Evolutionary conservation across 2,797 vertebrate species (phyloP).

Genomic region (Eutrigla gurnardus): DNA sequence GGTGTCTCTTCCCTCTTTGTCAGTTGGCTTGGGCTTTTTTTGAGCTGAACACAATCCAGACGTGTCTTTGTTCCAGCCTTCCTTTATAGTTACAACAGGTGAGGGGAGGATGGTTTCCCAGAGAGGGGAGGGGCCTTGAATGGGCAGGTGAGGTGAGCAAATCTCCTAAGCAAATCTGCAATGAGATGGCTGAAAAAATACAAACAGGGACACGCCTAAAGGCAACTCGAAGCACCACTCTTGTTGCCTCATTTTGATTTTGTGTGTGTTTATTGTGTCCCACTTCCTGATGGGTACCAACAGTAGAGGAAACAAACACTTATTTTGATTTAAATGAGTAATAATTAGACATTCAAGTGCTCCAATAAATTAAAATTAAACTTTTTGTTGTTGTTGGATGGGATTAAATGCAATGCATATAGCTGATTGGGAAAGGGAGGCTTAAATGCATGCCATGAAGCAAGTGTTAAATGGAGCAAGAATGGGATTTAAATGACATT

Average conservation of each 20-base stretch:
- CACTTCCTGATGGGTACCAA: neutral
- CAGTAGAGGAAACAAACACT: neutral
- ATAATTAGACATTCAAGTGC: neutral
- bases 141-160: slow-evolving; percentile 56
- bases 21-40: slow-evolving; percentile 1
- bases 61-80: slow-evolving; percentile 15
- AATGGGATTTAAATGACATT: neutral
- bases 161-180: slow-evolving; percentile 53
- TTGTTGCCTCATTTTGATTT: slow-evolving; percentile 1
- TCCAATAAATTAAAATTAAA: neutral
- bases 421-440: slow-evolving; percentile 37
- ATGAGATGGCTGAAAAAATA: slow-evolving; percentile 27
- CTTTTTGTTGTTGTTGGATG: neutral
- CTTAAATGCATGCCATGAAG: slow-evolving; percentile 12
- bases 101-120: slow-evolving; percentile 1
- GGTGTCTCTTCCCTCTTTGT: slow-evolving; percentile 13
- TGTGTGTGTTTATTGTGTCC: neutral
- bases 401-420: neutral
- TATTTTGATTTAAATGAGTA: neutral
- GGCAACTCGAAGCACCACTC: neutral
- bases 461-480: slow-evolving; percentile 16
- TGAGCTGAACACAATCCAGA: slow-evolving; percentile 1
- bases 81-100: slow-evolving; percentile 51
- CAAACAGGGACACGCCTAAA: slow-evolving; percentile 71
- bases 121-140: slow-evolving; percentile 48